A percentile compares a stretch with the other conserved stretches of the same genome.
These are phyloP conservation scores for Melanaphis sacchari DNA, from an alignment of 1,140 invertebrate genomes.

Conservation along the genomic window DNA sequence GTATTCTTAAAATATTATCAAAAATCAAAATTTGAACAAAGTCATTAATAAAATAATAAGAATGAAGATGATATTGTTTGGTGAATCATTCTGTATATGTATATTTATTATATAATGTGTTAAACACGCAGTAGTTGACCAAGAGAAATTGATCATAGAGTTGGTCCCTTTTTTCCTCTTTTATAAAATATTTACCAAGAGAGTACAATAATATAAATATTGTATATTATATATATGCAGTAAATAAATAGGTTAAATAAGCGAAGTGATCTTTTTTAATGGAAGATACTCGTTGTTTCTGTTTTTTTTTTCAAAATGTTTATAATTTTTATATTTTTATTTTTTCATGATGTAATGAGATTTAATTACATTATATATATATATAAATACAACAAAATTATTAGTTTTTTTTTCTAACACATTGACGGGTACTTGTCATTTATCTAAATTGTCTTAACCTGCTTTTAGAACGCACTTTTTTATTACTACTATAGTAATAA, in stretches of 20 bases:
- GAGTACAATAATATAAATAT: not conserved
- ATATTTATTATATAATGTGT: not conserved
- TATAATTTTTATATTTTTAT: not conserved
- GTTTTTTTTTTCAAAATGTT: not conserved
- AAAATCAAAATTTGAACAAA: not conserved
- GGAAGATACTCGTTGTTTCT: not conserved
- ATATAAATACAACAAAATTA: not conserved
- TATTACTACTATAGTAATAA: too few species aligned
- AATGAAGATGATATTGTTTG: not conserved
- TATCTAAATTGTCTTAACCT: too few species aligned
- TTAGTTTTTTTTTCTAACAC: not conserved
- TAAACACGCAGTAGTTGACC: not conserved
- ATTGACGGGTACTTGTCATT: too few species aligned
- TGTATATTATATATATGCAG: not conserved
- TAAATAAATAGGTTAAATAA: not conserved
- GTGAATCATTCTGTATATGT: not conserved
- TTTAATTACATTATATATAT: not conserved
- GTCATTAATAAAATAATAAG: not conserved
- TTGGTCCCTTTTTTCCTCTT: not conserved
- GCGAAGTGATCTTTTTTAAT: not conserved
- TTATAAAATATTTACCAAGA: not conserved
- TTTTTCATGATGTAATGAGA: not conserved
- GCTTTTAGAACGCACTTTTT: too few species aligned
- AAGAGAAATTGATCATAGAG: not conserved
- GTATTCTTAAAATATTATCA: not conserved